These are phyloP conservation scores for Musca vetustissima DNA, from an alignment of 1,140 invertebrate species.

Conservation along the genomic window DNA sequence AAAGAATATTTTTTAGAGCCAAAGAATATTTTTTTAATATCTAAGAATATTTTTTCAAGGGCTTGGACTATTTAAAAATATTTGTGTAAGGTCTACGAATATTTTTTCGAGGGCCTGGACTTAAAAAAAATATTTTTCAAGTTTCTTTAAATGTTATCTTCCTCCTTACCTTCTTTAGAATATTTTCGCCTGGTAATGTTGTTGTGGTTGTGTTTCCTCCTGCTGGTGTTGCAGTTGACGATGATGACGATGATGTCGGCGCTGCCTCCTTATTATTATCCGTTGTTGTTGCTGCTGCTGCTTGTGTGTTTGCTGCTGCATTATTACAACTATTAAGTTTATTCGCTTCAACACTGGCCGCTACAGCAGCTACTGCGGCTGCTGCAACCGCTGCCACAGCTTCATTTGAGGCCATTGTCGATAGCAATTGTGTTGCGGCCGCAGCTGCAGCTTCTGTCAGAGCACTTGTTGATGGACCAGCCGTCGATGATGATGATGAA, in stretches of 20 bases:
- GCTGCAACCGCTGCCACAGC: slow-evolving; percentile 42
- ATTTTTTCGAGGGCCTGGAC: too few species aligned
- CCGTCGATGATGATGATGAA: slow-evolving; percentile 31
- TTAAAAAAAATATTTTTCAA: too few species aligned
- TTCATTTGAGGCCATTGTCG: slow-evolving; percentile 38
- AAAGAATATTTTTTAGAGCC: too few species aligned
- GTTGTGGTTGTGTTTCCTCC: too few species aligned
- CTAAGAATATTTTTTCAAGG: too few species aligned
- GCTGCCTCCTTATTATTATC: slow-evolving; percentile 17
- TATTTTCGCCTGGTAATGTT: slow-evolving; percentile 22
- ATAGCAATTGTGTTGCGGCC: slow-evolving; percentile 42
- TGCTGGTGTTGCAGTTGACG: slow-evolving; percentile 3
- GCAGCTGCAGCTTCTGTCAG: slow-evolving; percentile 39
- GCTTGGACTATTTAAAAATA: too few species aligned
- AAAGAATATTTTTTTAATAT: too few species aligned
- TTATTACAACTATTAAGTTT: slow-evolving; percentile 35
- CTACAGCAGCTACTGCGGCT: slow-evolving; percentile 34
- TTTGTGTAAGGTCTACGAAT: too few species aligned
- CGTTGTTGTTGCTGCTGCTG: slow-evolving; percentile 14
- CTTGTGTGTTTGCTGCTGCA: slow-evolving; percentile 40
- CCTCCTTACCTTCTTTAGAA: slow-evolving; percentile 31
- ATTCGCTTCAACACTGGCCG: slow-evolving; percentile 28
- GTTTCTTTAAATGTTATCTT: too few species aligned
- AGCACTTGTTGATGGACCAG: slow-evolving; percentile 34
- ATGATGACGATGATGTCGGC: too few species aligned